These are phyloP conservation scores for Zhuqinia jingwanae DNA, from an alignment of 2,888 invertebrate genomes.

Conservation along the genomic window DNA sequence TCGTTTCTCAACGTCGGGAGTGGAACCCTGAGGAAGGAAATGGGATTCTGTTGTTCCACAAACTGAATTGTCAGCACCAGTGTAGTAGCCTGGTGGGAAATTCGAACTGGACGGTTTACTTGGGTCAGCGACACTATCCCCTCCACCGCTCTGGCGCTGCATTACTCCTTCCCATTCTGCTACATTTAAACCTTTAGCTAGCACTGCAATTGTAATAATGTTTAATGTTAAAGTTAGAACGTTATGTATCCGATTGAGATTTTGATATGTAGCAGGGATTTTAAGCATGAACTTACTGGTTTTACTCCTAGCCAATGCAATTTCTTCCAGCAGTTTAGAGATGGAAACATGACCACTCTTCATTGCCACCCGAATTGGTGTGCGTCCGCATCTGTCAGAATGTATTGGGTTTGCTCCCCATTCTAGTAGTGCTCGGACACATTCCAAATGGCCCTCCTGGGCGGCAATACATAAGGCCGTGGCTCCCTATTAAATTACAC, in stretches of 20 bases:
- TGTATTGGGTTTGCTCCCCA: slow-evolving; percentile 93
- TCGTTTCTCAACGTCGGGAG: slow-evolving; percentile 79
- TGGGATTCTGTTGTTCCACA: slow-evolving; percentile 64
- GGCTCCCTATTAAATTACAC: slow-evolving; percentile 86
- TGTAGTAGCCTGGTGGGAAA: slow-evolving; percentile 66
- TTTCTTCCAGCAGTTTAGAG: slow-evolving; percentile 89
- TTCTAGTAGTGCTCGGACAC: slow-evolving; percentile 91
- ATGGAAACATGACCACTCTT: slow-evolving; percentile 95
- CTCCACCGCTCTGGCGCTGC: slow-evolving; percentile 51
- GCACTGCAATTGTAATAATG: slow-evolving; percentile 85
- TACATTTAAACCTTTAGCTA: slow-evolving; percentile 92
- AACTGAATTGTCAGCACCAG: slow-evolving; percentile 62
- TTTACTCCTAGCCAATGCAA: slow-evolving; percentile 83
- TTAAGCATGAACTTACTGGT: slow-evolving; percentile 70
- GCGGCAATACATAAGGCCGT: slow-evolving; percentile 96
- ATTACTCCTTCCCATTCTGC: slow-evolving; percentile 82
- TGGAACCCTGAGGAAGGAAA: slow-evolving; percentile 66
- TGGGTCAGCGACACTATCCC: slow-evolving; percentile 64
- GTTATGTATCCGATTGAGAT: too few relatives aligned
- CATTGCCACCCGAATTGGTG: slow-evolving; percentile 93
- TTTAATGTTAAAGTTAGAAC: too few relatives aligned
- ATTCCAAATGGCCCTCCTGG: slow-evolving; percentile 94
- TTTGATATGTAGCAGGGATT: not conserved
- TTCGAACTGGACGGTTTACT: slow-evolving; percentile 76
- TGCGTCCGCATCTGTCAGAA: slow-evolving; percentile 89